Conservation (phyloP, 2,797 vertebrate species). For the Balearica regulorum region DNA sequence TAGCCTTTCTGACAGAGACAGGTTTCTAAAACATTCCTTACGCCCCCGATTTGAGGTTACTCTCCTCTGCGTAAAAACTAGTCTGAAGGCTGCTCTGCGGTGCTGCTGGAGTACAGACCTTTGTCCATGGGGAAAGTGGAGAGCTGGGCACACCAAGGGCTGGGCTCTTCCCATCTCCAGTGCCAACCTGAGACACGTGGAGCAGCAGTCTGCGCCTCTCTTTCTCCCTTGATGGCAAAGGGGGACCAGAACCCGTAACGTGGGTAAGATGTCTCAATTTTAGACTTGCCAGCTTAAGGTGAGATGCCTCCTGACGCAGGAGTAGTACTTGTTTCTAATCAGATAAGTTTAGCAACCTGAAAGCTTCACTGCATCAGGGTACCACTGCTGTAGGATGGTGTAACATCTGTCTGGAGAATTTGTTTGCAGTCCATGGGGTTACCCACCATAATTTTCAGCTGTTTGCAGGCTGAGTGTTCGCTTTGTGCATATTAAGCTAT, state of each 20-base stretch:
- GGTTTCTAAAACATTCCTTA: background rate
- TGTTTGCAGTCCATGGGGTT: background rate
- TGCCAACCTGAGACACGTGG: background rate
- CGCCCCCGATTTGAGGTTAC: fast-evolving
- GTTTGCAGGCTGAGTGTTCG: background rate
- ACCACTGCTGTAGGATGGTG: background rate
- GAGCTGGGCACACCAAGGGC: background rate
- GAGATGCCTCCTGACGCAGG: background rate
- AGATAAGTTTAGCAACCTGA: fast-evolving
- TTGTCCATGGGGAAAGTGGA: background rate
- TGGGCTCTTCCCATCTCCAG: fast-evolving
- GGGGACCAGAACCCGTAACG: fast-evolving
- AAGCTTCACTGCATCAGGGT: background rate
- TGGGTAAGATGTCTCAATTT: background rate
- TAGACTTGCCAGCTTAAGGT: background rate
- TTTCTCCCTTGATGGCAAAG: background rate
- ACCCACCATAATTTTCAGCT: background rate
- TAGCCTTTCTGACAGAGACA: background rate
- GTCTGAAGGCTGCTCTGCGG: background rate
- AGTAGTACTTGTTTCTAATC: background rate
- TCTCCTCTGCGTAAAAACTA: background rate
- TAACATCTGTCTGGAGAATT: background rate
- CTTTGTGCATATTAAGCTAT: background rate
- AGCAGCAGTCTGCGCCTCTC: too few species aligned
- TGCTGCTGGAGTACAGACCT: background rate